Evolutionary conservation across 2,888 invertebrate species (phyloP).

Genomic region (Synergus itoensis): DNA sequence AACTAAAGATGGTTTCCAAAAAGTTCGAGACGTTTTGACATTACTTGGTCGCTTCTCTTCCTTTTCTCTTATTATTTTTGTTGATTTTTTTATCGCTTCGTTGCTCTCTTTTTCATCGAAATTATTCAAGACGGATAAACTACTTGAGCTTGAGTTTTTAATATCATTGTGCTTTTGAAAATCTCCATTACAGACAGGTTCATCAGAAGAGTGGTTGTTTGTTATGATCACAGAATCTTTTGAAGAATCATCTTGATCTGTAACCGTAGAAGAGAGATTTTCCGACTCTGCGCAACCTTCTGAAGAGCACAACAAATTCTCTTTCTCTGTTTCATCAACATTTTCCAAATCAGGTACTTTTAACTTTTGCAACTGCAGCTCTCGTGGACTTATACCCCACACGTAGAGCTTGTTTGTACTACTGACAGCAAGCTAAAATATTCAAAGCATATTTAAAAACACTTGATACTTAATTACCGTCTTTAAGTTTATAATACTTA

Average conservation of each 20-base stretch:
- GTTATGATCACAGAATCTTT: neutral
- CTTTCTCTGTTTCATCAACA: conserved; percentile 72
- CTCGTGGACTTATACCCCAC: conserved; percentile 90
- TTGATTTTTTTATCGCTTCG: conserved; percentile 15
- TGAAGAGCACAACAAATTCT: conserved; percentile 45
- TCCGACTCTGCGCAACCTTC: neutral
- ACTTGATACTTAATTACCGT: neutral
- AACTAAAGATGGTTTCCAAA: conserved; percentile 82
- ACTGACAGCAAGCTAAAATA: conserved; percentile 83
- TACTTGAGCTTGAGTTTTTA: conserved; percentile 10
- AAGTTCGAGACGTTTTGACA: conserved; percentile 67
- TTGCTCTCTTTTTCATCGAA: too few species aligned
- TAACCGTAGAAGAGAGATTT: conserved; percentile 15
- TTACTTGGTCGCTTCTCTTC: neutral
- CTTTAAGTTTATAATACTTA: conserved; percentile 76
- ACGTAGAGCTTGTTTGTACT: conserved; percentile 83
- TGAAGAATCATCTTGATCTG: neutral
- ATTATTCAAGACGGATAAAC: conserved; percentile 31
- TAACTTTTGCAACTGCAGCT: conserved; percentile 82
- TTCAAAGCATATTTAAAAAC: neutral
- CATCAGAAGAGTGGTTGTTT: neutral
- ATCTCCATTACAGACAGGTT: conserved; percentile 24
- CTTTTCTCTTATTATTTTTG: conserved; percentile 21
- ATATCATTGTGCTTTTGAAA: conserved; percentile 22
- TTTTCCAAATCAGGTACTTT: conserved; percentile 79